Evolutionary conservation across 2,113 vertebrate species (phyloP), one percentile per base, ranked within the genome.

Genomic region (Chionis minor): DNA sequence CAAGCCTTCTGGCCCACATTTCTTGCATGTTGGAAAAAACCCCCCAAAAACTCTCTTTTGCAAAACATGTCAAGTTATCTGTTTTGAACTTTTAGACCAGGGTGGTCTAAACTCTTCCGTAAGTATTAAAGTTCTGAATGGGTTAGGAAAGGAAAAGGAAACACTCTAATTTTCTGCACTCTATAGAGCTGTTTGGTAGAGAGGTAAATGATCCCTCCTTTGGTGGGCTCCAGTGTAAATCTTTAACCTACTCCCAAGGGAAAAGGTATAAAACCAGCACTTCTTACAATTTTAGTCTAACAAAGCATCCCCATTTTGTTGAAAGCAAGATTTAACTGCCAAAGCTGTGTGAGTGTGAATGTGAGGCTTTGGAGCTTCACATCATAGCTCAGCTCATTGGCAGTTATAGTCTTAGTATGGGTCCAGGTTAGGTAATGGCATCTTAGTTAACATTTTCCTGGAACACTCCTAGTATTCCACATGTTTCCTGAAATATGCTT

Each of bases 391-490:
- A 85, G 42, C 32, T 81, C 3, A 0, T 42, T 90, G 78, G 73
- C 73, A 95, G 42, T 54, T 58, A 40, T 63, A 61, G 40, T 42
- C 52, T 71, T 71, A 93, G 22, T 33, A n/a, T n/a, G 32, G 9
- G 14, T 82, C 75, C 80, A 86, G 49, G 65, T 89, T 94, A 80
- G 63, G 62, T 83, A 87, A 91, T 66, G 28, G 32, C 69, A 78
- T 91, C 81, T 91, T 73, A 51, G 73, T 45, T 81, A 94, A 91
- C 38, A 75, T 90, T 88, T 93, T 96, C 81, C 88, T 94, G 78
- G 88, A 87, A 91, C 15, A 21, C 15, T 69, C 10, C 3, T 92
- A 38, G 9, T 18, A 6, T 38, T 79, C 44, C 40, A 75, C 26
- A 8, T 1, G 7, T 75, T 92, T 88, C n/a, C 35, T 65, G 49